These are phyloP conservation scores for Ornithorhynchus anatinus DNA, from an alignment of 2,113 vertebrate genomes.

Conservation along the genomic window DNA sequence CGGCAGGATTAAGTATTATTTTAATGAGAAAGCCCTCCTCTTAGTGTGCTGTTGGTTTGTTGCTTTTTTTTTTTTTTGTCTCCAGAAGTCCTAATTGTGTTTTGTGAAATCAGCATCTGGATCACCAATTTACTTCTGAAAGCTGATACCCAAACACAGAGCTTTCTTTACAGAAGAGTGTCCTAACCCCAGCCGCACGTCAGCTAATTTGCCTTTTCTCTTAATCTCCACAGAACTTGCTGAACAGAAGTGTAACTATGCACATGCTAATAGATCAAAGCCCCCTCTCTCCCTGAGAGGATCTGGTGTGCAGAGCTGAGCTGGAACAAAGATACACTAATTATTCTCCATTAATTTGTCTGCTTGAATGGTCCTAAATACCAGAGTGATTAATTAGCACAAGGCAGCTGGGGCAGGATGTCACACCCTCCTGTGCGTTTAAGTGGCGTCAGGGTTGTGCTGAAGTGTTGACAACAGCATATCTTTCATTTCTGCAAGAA, in stretches of 20 bases:
- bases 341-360: slow-evolving; percentile 94
- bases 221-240: slow-evolving; percentile 80
- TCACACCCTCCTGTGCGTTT: slow-evolving; percentile 86
- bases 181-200: slow-evolving; percentile 78
- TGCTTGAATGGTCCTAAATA: slow-evolving; percentile 95
- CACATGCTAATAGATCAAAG: slow-evolving; percentile 89
- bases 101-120: slow-evolving; percentile 67
- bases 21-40: slow-evolving; percentile 16
- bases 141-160: slow-evolving; percentile 74
- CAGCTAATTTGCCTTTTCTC: slow-evolving; percentile 84
- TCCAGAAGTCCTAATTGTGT: slow-evolving; percentile 58
- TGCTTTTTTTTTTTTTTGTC: slow-evolving; percentile 14
- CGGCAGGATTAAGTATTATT: slow-evolving; percentile 13
- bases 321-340: slow-evolving; percentile 94
- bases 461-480: slow-evolving; percentile 85
- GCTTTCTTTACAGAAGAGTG: slow-evolving; percentile 71
- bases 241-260: slow-evolving; percentile 79
- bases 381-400: slow-evolving; percentile 94
- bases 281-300: slow-evolving; percentile 74
- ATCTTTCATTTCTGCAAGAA: slow-evolving; percentile 82
- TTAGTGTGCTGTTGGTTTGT: not conserved
- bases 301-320: slow-evolving; percentile 79
- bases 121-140: slow-evolving; percentile 71
- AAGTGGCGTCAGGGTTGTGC: slow-evolving; percentile 84
- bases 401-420: slow-evolving; percentile 89